phyloP scores from a whole-genome alignment of 1,140 invertebrate species.

The Drosophila orena region DNA sequence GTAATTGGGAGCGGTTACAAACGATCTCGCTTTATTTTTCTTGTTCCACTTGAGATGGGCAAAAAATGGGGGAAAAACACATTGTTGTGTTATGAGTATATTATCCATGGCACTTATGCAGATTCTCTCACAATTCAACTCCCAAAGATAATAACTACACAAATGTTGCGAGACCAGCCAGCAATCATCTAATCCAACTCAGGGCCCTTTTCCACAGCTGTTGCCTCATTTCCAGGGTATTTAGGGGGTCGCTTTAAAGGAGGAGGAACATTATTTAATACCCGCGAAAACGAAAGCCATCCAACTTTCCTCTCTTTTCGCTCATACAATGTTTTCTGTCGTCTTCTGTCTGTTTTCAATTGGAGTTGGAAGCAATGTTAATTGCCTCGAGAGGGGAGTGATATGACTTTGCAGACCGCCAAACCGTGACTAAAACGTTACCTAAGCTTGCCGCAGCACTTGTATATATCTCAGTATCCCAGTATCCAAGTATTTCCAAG shows the following conservation, averaged over 20 bases:
- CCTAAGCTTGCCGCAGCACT: constrained; percentile 53
- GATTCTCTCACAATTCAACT: constrained; percentile 71
- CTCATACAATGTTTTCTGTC: constrained; percentile 27
- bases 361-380: constrained; percentile 63
- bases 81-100: constrained; percentile 40
- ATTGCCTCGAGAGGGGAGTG: constrained; percentile 60
- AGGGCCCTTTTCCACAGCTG: constrained; percentile 41
- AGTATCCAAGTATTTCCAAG: no score
- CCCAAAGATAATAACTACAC: constrained; percentile 28
- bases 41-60: constrained; percentile 52
- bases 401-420: constrained; percentile 67
- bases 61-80: constrained; percentile 27
- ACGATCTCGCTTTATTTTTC: constrained; percentile 41
- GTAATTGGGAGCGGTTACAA: constrained; percentile 35
- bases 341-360: constrained; percentile 30
- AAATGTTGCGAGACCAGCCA: constrained; percentile 43
- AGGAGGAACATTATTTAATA: constrained; percentile 66
- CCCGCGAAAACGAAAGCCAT: constrained; percentile 27
- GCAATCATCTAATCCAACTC: constrained; percentile 70
- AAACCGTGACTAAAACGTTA: constrained; percentile 80
- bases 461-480: constrained; percentile 24
- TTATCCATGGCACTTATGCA: constrained; percentile 54
- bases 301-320: constrained; percentile 35
- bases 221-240: constrained; percentile 52
- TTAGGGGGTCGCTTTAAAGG: constrained; percentile 26